phyloP scores from a whole-genome alignment of 2,113 vertebrate genomes.

The Hipposideros armiger region DNA sequence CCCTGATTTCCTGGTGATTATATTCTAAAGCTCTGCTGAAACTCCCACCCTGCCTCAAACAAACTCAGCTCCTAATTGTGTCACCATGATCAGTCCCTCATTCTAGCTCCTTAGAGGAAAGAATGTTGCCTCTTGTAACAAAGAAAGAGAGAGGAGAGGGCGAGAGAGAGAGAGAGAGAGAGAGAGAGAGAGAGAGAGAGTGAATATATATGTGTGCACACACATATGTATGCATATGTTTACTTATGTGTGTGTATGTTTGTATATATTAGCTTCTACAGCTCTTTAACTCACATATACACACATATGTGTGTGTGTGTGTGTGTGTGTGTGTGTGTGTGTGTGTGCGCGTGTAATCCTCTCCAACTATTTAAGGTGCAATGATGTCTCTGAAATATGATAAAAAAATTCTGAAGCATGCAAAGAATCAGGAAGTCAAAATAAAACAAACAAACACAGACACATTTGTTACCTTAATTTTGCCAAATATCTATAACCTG shows the following conservation, averaged over 20 bases:
- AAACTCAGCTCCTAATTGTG: neutral
- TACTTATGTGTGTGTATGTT: neutral
- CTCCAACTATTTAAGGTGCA: neutral
- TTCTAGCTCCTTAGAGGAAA: neutral
- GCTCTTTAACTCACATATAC: neutral
- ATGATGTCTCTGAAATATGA: neutral
- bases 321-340: neutral
- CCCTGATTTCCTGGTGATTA: neutral
- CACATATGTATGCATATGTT: neutral
- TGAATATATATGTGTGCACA: neutral
- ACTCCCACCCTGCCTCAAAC: neutral
- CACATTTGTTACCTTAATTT: neutral
- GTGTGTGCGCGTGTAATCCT: neutral
- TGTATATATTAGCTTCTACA: neutral
- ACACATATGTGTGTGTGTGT: neutral
- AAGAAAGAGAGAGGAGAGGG: neutral
- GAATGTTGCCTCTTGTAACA: neutral
- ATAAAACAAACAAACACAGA: neutral
- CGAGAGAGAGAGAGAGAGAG: fast-evolving
- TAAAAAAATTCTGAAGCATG: neutral
- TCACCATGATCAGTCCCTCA: neutral
- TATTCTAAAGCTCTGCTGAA: neutral
- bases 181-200: neutral
- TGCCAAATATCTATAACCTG: neutral
- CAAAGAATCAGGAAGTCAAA: neutral